Conservation (phyloP, 2,888 invertebrate species). For the Ophion obscuratus region DNA sequence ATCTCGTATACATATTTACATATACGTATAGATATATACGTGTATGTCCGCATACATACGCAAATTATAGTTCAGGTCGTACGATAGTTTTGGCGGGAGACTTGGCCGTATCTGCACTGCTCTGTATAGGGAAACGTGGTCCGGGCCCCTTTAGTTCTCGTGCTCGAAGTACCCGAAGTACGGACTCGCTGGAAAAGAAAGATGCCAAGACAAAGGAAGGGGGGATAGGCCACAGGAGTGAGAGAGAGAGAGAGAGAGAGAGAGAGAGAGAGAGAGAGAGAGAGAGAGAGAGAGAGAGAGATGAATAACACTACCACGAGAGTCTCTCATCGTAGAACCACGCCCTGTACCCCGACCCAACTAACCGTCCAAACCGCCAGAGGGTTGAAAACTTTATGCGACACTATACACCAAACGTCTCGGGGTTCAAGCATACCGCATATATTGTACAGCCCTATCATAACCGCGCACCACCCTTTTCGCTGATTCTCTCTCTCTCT, state of each 20-base stretch:
- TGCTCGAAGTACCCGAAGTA: slow-evolving; percentile 34
- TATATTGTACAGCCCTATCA: slow-evolving; percentile 39
- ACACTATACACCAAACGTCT: slow-evolving; percentile 47
- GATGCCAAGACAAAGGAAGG: background rate
- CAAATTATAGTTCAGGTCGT: slow-evolving; percentile 48
- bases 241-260: background rate
- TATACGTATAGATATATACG: background rate
- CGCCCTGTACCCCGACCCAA: slow-evolving; percentile 58
- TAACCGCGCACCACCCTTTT: slow-evolving; percentile 46
- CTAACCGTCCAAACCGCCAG: slow-evolving; percentile 56
- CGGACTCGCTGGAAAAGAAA: background rate
- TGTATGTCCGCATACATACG: slow-evolving; percentile 15
- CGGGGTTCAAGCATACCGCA: slow-evolving; percentile 32
- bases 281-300: background rate
- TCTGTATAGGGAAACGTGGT: slow-evolving; percentile 51
- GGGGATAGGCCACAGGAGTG: too few species aligned
- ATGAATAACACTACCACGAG: slow-evolving; percentile 63
- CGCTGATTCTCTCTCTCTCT: background rate
- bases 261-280: slow-evolving; percentile 13
- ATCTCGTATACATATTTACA: background rate
- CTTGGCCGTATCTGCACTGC: slow-evolving; percentile 30
- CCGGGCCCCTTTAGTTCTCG: slow-evolving; percentile 17
- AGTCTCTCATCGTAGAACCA: slow-evolving; percentile 59
- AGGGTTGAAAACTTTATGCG: slow-evolving; percentile 60
- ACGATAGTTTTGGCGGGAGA: slow-evolving; percentile 36